Evolutionary conservation across 2,888 invertebrate species (phyloP), one percentile per base, ranked within the genome.

Genomic region (Cryptosula pallasiana): DNA sequence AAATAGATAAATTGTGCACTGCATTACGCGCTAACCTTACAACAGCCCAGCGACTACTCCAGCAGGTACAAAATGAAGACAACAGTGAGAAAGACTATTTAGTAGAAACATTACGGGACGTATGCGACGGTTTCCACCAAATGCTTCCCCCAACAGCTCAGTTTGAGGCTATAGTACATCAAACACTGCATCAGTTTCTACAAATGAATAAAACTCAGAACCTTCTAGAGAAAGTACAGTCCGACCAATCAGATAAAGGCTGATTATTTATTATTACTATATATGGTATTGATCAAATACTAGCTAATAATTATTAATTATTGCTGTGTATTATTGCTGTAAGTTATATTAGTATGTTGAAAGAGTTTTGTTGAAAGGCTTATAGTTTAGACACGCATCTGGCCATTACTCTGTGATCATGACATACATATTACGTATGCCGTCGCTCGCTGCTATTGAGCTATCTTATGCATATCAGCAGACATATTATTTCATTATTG

Each of bases 81-180:
- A 63, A 63, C n/a, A 32, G 25, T 13, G 63, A 63, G n/a, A 63
- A 63, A n/a, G 63, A 63, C n/a, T 63, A 63, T 63, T 32, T 63
- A 32, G 32, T 63, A 13, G 63, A 63, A 32, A 63, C 63, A 5
- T 63, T 63, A 32, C 27, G 63, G 63, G 63, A 63, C 34, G 63
- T 63, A 5, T 63, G 63, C 32, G 63, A 63, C n/a, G 63, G 63
- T 32, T 32, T 63, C 63, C 63, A 63, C n/a, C 63, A 63, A 34
- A 63, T 63, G 32, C 63, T 63, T 13, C 63, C 63, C 5, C 63
- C 63, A 3, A 63, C 63, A 32, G 25, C 63, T 9, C 63, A 63
- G 32, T 63, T 63, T 63, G 63, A 63, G 63, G 63, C 63, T 63
- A 63, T 63, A 2, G 63, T 63, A 5, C 63, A 63, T 34, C 63